A percentile compares a stretch with the other conserved stretches of the same genome.
Evolutionary conservation across 2,888 invertebrate genomes (phyloP).

Genomic region (Acanthoscelides obtectus): DNA sequence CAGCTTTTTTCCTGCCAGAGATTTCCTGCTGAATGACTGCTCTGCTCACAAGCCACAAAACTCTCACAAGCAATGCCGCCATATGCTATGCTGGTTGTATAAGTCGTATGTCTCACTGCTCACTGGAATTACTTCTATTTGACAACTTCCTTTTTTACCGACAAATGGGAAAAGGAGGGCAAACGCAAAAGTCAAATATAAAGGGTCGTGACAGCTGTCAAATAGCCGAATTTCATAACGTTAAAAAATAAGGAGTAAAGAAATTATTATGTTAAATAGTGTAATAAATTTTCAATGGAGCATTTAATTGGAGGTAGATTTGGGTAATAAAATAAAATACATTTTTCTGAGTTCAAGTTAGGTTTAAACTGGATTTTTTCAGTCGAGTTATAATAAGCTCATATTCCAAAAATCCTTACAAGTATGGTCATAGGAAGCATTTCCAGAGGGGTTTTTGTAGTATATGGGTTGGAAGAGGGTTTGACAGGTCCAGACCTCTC

Average conservation of each 20-base stretch:
- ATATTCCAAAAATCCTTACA: constrained; percentile 37
- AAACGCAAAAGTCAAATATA: no score
- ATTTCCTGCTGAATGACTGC: no score
- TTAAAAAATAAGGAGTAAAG: not conserved
- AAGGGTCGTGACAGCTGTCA: not conserved
- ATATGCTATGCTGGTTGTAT: no score
- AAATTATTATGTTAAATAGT: constrained; percentile 4
- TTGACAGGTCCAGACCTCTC: constrained; percentile 40
- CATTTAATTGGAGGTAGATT: constrained; percentile 38
- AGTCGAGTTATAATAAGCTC: constrained; percentile 36
- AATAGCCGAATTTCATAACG: constrained; percentile 7
- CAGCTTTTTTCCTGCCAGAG: no score
- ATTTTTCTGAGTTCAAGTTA: constrained; percentile 18
- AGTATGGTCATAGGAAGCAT: constrained; percentile 37
- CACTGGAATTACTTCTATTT: no score
- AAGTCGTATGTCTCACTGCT: no score
- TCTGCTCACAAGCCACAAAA: no score
- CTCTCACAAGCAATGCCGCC: no score
- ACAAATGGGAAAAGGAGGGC: no score
- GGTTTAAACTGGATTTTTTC: constrained; percentile 19
- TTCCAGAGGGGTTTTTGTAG: constrained; percentile 36
- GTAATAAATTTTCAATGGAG: constrained; percentile 29
- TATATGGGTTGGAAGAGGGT: constrained; percentile 41
- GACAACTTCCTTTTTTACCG: no score
- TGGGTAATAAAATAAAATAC: constrained; percentile 26